phyloP scores from a whole-genome alignment of 2,113 vertebrate genomes.

The Leiothrix lutea region DNA sequence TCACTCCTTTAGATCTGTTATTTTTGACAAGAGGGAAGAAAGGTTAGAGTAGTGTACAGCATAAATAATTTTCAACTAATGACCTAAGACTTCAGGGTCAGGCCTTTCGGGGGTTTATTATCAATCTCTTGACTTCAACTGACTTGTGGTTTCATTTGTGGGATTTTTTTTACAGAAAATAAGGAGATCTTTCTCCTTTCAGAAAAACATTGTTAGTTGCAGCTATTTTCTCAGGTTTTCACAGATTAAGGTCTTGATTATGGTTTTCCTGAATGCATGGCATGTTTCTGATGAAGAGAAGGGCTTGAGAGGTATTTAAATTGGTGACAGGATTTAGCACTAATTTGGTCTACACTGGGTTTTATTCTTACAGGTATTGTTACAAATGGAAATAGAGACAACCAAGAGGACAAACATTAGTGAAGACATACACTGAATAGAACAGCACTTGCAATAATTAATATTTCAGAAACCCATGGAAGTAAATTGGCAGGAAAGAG shows the following conservation, averaged over 20 bases:
- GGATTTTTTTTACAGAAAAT: not conserved
- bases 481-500: not conserved
- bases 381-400: not conserved
- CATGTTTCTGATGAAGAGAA: not conserved
- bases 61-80: constrained; percentile 53
- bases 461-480: not conserved
- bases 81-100: constrained; percentile 33
- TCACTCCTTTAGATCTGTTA: not conserved
- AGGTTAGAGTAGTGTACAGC: not conserved
- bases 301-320: not conserved
- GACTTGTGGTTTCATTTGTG: not conserved
- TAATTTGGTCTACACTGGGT: not conserved
- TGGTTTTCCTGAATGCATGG: not conserved
- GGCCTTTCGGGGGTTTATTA: constrained; percentile 6
- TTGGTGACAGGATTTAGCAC: not conserved
- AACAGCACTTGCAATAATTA: not conserved
- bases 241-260: not conserved
- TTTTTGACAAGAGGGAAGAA: constrained; percentile 16
- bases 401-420: not conserved
- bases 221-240: not conserved
- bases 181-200: rapidly evolving
- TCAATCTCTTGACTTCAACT: not conserved
- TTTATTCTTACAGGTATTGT: not conserved
- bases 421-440: not conserved
- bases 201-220: not conserved